Percentiles rank a stretch among this genome's conserved stretches.
phyloP scores from a whole-genome alignment of 1,140 invertebrate genomes.

The Reticulitermes speratus region DNA sequence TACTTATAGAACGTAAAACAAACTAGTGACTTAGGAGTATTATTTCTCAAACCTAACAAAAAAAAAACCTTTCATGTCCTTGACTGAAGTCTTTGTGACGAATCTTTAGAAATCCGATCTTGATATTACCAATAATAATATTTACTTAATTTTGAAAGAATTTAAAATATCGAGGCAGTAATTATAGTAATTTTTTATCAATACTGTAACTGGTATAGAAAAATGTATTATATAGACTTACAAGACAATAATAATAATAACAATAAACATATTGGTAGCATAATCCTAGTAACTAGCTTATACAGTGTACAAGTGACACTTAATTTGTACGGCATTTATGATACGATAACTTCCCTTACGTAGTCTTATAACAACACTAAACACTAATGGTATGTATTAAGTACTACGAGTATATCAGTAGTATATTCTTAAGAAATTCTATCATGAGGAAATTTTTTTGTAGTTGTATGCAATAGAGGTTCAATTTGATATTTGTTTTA shows the following conservation, averaged over 20 bases:
- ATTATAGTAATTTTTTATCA: not conserved
- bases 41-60: not conserved
- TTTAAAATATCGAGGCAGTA: not conserved
- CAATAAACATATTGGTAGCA: not conserved
- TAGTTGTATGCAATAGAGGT: not conserved
- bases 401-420: not conserved
- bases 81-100: not conserved
- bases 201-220: not conserved
- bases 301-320: not conserved
- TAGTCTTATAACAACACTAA: not conserved
- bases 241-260: conserved; percentile 20
- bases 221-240: not conserved
- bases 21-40: too few relatives aligned
- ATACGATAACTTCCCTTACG: not conserved
- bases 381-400: not conserved
- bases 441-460: not conserved
- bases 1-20: not conserved
- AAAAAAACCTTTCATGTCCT: not conserved
- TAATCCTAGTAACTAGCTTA: not conserved
- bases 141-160: not conserved
- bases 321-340: not conserved
- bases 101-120: not conserved
- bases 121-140: not conserved
- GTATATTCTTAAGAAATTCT: not conserved
- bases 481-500: not conserved